phyloP scores from a whole-genome alignment of 2,888 invertebrate genomes.

The Nesidiocoris tenuis region DNA sequence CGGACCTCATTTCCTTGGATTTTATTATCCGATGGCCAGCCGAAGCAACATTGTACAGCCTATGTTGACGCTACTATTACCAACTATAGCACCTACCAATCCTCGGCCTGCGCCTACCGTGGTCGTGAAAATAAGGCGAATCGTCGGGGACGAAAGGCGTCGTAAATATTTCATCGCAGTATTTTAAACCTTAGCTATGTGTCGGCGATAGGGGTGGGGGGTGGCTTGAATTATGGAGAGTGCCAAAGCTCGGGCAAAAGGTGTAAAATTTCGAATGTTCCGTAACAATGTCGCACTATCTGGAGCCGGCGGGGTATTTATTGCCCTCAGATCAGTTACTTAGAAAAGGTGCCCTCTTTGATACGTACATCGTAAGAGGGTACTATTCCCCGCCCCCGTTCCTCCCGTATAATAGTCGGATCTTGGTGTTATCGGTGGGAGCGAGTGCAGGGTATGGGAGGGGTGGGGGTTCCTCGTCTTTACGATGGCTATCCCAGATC shows the following conservation, averaged over 20 bases:
- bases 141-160: conserved; percentile 6
- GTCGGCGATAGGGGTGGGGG: not conserved
- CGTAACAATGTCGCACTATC: conserved; percentile 36
- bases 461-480: conserved; percentile 21
- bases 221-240: conserved; percentile 36
- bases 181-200: conserved; percentile 10
- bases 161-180: conserved; percentile 40
- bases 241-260: conserved; percentile 29
- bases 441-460: conserved; percentile 11
- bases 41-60: not conserved
- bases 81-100: too few species aligned
- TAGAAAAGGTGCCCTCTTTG: conserved; percentile 7
- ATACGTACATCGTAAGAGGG: not conserved
- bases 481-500: conserved; percentile 42
- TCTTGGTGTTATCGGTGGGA: not conserved
- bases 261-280: conserved; percentile 43
- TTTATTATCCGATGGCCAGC: not conserved
- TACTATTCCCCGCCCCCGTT: not conserved
- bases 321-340: conserved; percentile 41
- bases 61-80: not conserved
- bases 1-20: not conserved
- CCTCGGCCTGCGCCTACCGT: not conserved
- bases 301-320: conserved; percentile 25
- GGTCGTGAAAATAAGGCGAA: conserved; percentile 8
- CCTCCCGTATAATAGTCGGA: not conserved